Evolutionary conservation across 2,113 vertebrate genomes (phyloP).

Genomic region (Boulengerochromis microlepis): DNA sequence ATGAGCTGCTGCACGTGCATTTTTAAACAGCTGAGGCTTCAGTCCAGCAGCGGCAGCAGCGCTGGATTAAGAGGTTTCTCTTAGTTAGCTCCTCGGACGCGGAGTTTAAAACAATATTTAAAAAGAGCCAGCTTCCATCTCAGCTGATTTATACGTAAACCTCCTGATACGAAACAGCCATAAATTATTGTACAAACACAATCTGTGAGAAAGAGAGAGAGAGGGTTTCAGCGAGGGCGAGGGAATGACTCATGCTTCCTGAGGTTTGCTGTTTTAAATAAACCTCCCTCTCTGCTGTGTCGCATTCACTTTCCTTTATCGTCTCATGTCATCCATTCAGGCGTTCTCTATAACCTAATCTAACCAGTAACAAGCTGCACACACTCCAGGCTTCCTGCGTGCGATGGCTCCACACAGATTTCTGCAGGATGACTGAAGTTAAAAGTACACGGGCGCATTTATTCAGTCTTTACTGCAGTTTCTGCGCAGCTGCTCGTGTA

Average conservation of each 20-base stretch:
- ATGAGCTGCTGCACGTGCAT: not conserved
- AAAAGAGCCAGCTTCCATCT: not conserved
- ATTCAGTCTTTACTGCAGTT: not conserved
- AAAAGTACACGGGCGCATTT: not conserved
- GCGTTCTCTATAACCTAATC: not conserved
- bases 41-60: not conserved
- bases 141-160: not conserved
- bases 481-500: not conserved
- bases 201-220: not conserved
- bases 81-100: fast-evolving
- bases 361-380: not conserved
- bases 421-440: not conserved
- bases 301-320: not conserved
- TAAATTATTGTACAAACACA: not conserved
- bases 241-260: not conserved
- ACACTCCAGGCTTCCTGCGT: not conserved
- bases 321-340: not conserved
- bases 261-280: not conserved
- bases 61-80: too few relatives aligned
- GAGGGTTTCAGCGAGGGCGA: not conserved
- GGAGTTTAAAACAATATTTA: not conserved
- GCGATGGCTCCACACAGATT: not conserved
- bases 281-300: not conserved
- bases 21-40: not conserved
- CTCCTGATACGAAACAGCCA: not conserved